phyloP scores from a whole-genome alignment of 2,888 invertebrate genomes.

The Drosophila mettleri region DNA sequence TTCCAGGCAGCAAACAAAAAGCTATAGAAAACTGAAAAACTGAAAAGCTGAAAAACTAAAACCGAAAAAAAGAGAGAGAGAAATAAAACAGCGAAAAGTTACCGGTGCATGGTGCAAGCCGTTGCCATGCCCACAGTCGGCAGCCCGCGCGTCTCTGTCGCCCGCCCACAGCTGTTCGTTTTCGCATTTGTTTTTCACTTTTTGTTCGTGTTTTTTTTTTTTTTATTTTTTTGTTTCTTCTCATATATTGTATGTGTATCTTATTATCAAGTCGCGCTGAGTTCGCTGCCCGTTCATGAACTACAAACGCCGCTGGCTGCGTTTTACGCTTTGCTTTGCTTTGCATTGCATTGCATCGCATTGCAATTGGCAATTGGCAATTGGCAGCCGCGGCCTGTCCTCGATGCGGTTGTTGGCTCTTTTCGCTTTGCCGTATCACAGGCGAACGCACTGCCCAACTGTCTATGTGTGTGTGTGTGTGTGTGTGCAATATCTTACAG shows the following conservation, averaged over 20 bases:
- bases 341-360: slow-evolving; percentile 29
- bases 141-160: slow-evolving; percentile 3
- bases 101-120: slow-evolving; percentile 62
- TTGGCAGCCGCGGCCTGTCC: slow-evolving; percentile 57
- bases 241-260: slow-evolving; percentile 49
- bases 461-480: not conserved
- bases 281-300: slow-evolving; percentile 77
- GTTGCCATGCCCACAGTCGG: slow-evolving; percentile 30
- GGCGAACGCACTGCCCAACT: slow-evolving; percentile 55
- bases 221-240: slow-evolving; percentile 6
- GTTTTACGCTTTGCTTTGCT: slow-evolving; percentile 59
- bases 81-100: slow-evolving; percentile 30
- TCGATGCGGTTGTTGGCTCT: slow-evolving; percentile 74
- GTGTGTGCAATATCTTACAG: slow-evolving; percentile 4
- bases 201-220: slow-evolving; percentile 5
- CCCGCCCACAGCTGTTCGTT: slow-evolving; percentile 19
- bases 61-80: no score
- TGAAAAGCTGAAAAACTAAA: slow-evolving; percentile 1
- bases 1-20: slow-evolving; percentile 40
- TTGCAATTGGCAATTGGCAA: slow-evolving; percentile 22
- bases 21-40: slow-evolving; percentile 5
- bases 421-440: slow-evolving; percentile 54
- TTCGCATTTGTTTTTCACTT: slow-evolving; percentile 12
- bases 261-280: slow-evolving; percentile 66
- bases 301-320: slow-evolving; percentile 74